Percentiles rank a stretch among this genome's conserved stretches.
Conservation (phyloP, 2,888 invertebrate genomes). For the Cylindroiulus punctatus region DNA sequence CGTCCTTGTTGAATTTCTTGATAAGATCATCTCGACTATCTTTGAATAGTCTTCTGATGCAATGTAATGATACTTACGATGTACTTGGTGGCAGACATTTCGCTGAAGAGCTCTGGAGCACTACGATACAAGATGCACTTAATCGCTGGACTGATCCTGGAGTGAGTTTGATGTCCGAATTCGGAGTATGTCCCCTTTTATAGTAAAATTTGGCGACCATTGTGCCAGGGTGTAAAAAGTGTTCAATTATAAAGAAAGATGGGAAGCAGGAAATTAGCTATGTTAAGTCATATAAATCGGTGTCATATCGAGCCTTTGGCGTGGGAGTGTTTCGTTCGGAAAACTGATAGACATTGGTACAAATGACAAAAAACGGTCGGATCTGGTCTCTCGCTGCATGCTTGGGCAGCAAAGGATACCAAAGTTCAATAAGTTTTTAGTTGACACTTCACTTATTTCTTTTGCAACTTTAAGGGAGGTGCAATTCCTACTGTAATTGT, state of each 20-base stretch:
- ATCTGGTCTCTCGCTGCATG: neutral
- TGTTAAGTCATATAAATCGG: constrained; percentile 42
- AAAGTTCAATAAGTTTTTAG: neutral
- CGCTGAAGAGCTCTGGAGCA: neutral
- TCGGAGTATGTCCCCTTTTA: neutral
- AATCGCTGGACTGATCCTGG: constrained; percentile 14
- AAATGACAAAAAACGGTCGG: neutral
- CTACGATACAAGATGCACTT: neutral
- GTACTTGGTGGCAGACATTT: constrained; percentile 49
- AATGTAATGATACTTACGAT: constrained; percentile 12
- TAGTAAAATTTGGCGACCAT: neutral
- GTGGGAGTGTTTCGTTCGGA: neutral
- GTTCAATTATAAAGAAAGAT: constrained; percentile 10
- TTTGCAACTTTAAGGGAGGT: neutral
- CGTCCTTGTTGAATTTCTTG: too few relatives aligned
- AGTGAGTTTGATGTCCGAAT: constrained; percentile 30
- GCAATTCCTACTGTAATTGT: neutral
- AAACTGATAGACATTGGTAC: constrained; percentile 36
- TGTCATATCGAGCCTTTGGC: constrained; percentile 44
- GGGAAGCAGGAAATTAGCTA: constrained; percentile 15
- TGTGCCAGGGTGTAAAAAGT: neutral
- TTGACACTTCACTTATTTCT: neutral
- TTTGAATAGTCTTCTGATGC: neutral
- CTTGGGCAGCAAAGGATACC: neutral
- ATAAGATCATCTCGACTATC: neutral